phyloP scores from a whole-genome alignment of 2,113 vertebrate species.

The Alaudala cheleensis region DNA sequence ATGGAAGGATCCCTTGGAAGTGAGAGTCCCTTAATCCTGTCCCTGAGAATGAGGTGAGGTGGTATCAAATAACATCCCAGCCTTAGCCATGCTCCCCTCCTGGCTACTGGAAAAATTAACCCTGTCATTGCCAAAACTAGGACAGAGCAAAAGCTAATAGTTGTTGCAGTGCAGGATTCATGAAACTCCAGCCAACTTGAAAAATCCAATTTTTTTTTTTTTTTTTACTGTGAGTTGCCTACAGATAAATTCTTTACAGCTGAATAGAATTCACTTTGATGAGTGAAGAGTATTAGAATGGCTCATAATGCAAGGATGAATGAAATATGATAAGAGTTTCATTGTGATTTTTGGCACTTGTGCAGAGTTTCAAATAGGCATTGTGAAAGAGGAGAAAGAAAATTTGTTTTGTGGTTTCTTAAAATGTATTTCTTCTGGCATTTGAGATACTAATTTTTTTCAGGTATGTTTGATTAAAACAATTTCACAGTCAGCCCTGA shows the following conservation, averaged over 20 bases:
- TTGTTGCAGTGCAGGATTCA: neutral
- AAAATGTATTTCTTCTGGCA: neutral
- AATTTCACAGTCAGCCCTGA: neutral
- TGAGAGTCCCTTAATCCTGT: neutral
- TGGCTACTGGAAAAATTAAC: neutral
- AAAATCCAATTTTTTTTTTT: neutral
- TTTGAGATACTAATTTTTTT: neutral
- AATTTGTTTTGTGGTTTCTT: neutral
- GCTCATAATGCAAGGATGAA: neutral
- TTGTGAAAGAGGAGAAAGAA: neutral
- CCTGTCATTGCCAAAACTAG: neutral
- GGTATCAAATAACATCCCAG: neutral
- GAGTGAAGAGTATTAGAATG: neutral
- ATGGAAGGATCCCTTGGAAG: too few species aligned
- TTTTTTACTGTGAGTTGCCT: neutral
- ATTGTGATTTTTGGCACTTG: neutral
- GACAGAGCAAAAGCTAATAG: neutral
- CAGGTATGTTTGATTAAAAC: neutral
- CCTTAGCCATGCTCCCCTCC: neutral
- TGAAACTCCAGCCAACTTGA: neutral
- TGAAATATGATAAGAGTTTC: neutral
- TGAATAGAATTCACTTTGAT: neutral
- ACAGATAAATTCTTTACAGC: neutral
- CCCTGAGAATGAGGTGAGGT: neutral
- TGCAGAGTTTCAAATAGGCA: neutral